Evolutionary conservation across 2,113 vertebrate genomes (phyloP), one percentile per base, ranked within the genome.

Genomic region (Tympanuchus pallidicinctus): DNA sequence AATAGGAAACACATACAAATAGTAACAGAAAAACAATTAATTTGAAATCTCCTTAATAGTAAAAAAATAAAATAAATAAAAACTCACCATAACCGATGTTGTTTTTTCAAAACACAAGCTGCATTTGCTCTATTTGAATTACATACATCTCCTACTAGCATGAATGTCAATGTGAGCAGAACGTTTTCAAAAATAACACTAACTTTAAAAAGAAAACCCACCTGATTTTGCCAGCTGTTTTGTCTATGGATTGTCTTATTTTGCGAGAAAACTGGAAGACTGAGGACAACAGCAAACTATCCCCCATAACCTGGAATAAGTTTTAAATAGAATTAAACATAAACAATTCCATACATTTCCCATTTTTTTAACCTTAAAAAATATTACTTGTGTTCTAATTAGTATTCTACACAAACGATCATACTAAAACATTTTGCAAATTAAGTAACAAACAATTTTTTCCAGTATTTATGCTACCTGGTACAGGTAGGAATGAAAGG

Each of bases 141-240:
- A 22, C 4, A 34, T 0, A 8, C 5, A 11, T 12, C 3, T 67
- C 42, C 63, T 76, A 65, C 16, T 50, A 59, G 24, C 22, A 54
- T 32, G 6, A 76, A 79, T 13, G 10, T 6, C 45, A 18, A 63
- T 45, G 10, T 57, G 13, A 84, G 54, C 13, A 65, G 47, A 71
- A 28, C 4, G 32, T 72, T 57, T 75, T 67, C 54, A 84, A 57
- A 63, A 93, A 48, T 11, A 70, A 66, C 6, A 82, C 5, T 13
- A 13, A 19, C 25, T 73, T 91, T 70, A 11, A 60, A 76, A 88
- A 93, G 43, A 54, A 21, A 45, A 61, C 84, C 73, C 93, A 99
- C 99, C 99, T 99, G 97, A 99, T 99, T 97, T 99, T 99, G 67
- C 98, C 98, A 79, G 99, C 99, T 36, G 99, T 99, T 98, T 99